Base-by-base conservation (phyloP, 2,113 vertebrate species). In the Rousettus leschenaultii region DNA sequence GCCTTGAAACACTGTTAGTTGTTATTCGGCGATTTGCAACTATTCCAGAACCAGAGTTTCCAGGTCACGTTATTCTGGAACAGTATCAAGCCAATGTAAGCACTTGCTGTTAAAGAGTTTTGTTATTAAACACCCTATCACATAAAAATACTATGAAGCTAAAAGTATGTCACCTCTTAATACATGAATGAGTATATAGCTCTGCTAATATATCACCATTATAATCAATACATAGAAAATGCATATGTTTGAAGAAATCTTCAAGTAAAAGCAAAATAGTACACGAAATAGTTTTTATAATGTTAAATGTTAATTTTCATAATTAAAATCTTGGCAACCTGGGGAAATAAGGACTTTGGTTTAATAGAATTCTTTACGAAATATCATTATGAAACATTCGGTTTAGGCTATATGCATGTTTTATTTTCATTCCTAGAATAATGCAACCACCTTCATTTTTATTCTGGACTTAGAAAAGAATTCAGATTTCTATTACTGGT, bases 81-180 rank as follows among this genome's bases (percentile, higher is more conserved):
- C 99, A 99, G 89, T 99, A 99, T 98, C 99, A 99, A 98, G 99
- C 99, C 87, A 99, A 99, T 90, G 99, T 99, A 98, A 99, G 99
- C 53, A 94, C 59, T 73, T 57, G 57, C 57, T 90, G 6, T 63
- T 88, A 90, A 48, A 95, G 53, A 89, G 83, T 92, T 11, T 94
- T 80, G 65, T 87, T 89, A 74, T 71, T 96, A 79, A 73, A 83
- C 70, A 40, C 15, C 35, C 16, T 51, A 51, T 51, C 51, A 10
- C 61, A 43, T 89, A 94, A 93, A 65, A 95, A 93, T 13, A 59
- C 73, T 84, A 0, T 57, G 55, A 53, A 88, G 53, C 33, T 82
- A 89, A 57, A 95, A 59, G 6, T 26, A 40, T 73, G 7, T 86
- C 68, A 88, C 24, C 22, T 95, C 48, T 94, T 59, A 71, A 91